Base-by-base conservation (phyloP, 2,113 vertebrate species). In the Nerophis lumbriciformis region DNA sequence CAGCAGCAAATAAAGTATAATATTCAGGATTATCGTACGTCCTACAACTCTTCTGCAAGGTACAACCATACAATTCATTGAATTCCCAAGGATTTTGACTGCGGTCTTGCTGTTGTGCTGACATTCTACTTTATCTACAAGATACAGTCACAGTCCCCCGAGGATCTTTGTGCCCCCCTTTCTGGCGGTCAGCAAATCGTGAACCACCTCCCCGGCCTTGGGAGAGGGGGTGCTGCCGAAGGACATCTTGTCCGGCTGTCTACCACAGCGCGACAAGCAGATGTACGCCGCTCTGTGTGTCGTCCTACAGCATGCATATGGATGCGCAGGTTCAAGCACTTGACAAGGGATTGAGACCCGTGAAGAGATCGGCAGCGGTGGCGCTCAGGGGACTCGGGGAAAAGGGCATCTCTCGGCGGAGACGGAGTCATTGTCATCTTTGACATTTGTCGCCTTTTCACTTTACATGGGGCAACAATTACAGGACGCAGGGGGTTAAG, bases 301-400 rank as follows among this genome's bases (percentile, higher is more conserved):
- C 68, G 77, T 42, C 7, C 10, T 45, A 12, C 75, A 64, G 65
- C 80, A 89, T 90, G 83, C 85, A 88, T 88, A 88, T 88, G 85
- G 83, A 89, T 87, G 85, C 70, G 70, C 87, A 88, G 85, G 87
- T 89, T 83, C 76, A 78, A 74, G 63, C 75, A 69, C 87, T 88
- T 81, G 82, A 87, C 82, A 82, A 75, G 81, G 78, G 80, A 84
- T 70, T 78, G 85, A 83, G 87, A 82, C 80, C 88, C 65, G 75
- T 54, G 83, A 72, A 38, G 81, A 66, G 78, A 70, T 77, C 63
- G 72, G 68, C 79, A 83, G 76, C 78, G 81, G 78, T 60, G 52
- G 42, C 2, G 11, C 42, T 45, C 42, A 12, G 70, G 83, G 82
- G 87, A 87, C 75, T 38, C 37, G 49, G 55, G 79, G 80, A 73